Percentiles rank a stretch among this genome's conserved stretches.
phyloP scores from a whole-genome alignment of 2,797 vertebrate genomes.

The Lacerta viridis region DNA sequence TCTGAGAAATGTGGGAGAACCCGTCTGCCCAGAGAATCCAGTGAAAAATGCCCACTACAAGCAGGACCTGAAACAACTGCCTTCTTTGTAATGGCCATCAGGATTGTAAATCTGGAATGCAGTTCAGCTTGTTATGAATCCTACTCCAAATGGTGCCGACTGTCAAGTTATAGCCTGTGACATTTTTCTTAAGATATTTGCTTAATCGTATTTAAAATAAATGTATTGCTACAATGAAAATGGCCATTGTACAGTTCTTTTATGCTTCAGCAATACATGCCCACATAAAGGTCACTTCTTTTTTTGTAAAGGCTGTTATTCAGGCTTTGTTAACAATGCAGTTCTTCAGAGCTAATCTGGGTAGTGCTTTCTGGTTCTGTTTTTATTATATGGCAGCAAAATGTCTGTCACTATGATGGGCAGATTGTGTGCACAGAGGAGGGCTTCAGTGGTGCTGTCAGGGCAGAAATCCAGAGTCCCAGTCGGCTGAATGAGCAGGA shows the following conservation, averaged over 20 bases:
- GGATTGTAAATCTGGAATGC: constrained; percentile 74
- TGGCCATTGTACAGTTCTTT: constrained; percentile 72
- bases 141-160: constrained; percentile 73
- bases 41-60: constrained; percentile 71
- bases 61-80: constrained; percentile 72
- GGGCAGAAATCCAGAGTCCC: not conserved
- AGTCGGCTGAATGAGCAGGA: not conserved
- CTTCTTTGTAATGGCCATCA: constrained; percentile 74
- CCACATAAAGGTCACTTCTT: constrained; percentile 77
- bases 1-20: constrained; percentile 74
- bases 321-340: constrained; percentile 62
- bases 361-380: constrained; percentile 51
- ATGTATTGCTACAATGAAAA: constrained; percentile 78
- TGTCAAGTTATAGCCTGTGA: constrained; percentile 76
- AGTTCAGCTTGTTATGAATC: constrained; percentile 65
- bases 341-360: constrained; percentile 61
- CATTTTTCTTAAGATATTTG: constrained; percentile 81
- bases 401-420: not conserved
- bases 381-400: not conserved
- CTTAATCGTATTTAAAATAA: constrained; percentile 71
- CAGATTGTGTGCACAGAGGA: not conserved
- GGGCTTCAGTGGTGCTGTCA: not conserved
- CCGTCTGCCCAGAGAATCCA: constrained; percentile 69
- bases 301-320: constrained; percentile 61
- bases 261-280: constrained; percentile 77